A percentile compares a stretch with the other conserved stretches of the same genome.
Evolutionary conservation across 2,797 vertebrate genomes (phyloP).

Genomic region (Pseudochaenichthys georgianus): DNA sequence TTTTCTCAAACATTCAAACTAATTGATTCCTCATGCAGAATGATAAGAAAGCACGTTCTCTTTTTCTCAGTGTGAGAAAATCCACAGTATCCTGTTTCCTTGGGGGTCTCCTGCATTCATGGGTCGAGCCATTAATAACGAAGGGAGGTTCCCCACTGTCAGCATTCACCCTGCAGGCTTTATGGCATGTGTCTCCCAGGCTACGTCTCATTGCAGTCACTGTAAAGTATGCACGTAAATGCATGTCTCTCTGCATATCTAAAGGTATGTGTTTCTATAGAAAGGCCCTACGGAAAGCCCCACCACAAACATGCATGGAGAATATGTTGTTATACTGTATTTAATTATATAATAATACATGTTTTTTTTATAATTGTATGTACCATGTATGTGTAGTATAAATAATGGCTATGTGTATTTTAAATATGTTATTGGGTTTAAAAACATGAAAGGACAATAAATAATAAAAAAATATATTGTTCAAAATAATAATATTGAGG

Average conservation of each 20-base stretch:
- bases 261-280: constrained; percentile 11
- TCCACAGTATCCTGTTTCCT: constrained; percentile 62
- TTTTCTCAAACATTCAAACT: background rate
- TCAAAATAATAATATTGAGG: background rate
- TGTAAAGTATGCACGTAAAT: constrained; percentile 12
- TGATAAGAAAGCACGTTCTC: constrained; percentile 49
- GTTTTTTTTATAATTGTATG: too few relatives aligned
- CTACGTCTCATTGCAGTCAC: constrained; percentile 30
- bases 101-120: constrained; percentile 66
- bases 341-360: too few relatives aligned
- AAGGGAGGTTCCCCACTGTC: constrained; percentile 70
- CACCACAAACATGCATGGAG: background rate
- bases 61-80: constrained; percentile 40
- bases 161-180: constrained; percentile 65
- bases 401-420: background rate
- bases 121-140: constrained; percentile 72
- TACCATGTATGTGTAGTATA: too few relatives aligned
- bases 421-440: too few relatives aligned
- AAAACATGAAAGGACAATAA: too few relatives aligned
- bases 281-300: background rate
- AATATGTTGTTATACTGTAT: background rate
- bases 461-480: constrained; percentile 4
- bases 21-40: constrained; percentile 13
- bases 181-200: constrained; percentile 48
- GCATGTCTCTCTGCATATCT: constrained; percentile 9